Evolutionary conservation across 2,888 invertebrate genomes (phyloP).

Genomic region (Leptopterna dolabrata): DNA sequence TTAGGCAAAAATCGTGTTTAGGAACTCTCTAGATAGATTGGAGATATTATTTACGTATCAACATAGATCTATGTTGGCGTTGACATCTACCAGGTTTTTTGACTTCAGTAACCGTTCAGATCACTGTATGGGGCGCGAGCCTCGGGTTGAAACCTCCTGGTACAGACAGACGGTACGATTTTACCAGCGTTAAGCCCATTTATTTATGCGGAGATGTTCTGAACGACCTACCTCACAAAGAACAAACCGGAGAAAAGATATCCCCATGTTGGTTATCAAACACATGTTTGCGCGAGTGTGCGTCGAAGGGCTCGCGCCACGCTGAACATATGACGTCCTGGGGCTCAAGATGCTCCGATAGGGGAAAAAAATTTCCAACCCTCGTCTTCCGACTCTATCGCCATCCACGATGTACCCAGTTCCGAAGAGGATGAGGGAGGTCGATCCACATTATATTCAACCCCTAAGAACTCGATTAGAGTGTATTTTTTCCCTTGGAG

Average conservation of each 20-base stretch:
- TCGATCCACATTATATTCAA: constrained; percentile 36
- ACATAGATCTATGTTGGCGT: too few relatives aligned
- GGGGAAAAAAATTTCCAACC: constrained; percentile 11
- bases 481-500: neutral
- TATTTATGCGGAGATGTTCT: neutral
- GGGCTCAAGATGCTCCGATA: constrained; percentile 41
- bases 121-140: too few relatives aligned
- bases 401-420: neutral
- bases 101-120: too few relatives aligned
- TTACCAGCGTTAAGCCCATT: neutral
- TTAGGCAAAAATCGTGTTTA: too few relatives aligned
- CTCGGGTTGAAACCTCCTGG: too few relatives aligned
- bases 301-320: constrained; percentile 38
- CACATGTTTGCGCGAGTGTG: constrained; percentile 26
- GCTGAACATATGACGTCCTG: constrained; percentile 42
- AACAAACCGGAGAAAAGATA: neutral
- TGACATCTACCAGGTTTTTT: too few relatives aligned
- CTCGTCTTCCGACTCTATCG: neutral
- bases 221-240: neutral
- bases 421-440: neutral
- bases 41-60: too few relatives aligned
- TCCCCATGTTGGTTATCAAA: neutral
- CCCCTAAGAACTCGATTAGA: neutral
- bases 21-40: too few relatives aligned
- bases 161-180: too few relatives aligned